Evolutionary conservation across 2,113 vertebrate genomes (phyloP).

Genomic region (Trichomycterus rosablanca): DNA sequence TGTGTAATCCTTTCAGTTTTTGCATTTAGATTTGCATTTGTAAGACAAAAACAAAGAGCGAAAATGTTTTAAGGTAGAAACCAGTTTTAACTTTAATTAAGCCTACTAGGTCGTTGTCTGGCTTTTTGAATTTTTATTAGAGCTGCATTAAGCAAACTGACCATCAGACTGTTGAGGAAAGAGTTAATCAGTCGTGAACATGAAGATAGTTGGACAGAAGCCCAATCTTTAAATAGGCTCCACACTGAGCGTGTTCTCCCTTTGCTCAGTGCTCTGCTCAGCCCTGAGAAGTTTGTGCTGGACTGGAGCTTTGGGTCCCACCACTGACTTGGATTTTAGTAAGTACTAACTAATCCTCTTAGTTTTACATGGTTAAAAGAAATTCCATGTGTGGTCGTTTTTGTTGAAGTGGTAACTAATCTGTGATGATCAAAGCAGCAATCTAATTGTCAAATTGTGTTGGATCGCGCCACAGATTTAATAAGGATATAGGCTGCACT

Average conservation of each 20-base stretch:
- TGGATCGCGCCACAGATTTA: too few species aligned
- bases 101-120: not conserved
- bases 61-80: too few species aligned
- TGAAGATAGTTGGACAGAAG: not conserved
- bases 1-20: too few species aligned
- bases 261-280: not conserved
- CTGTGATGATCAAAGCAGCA: too few species aligned
- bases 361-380: not conserved
- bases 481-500: too few species aligned
- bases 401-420: too few species aligned
- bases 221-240: slow-evolving; percentile 21
- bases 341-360: not conserved
- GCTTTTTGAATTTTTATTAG: not conserved
- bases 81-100: not conserved
- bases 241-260: not conserved
- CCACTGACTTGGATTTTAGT: not conserved
- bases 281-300: not conserved
- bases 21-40: too few species aligned
- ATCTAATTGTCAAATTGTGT: too few species aligned
- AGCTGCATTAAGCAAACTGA: not conserved
- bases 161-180: not conserved
- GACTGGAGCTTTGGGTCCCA: not conserved
- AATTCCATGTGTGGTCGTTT: too few species aligned
- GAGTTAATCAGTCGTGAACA: slow-evolving; percentile 12
- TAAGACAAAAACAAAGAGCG: too few species aligned